phyloP scores from a whole-genome alignment of 2,113 vertebrate species.

The Actenoides hombroni region DNA sequence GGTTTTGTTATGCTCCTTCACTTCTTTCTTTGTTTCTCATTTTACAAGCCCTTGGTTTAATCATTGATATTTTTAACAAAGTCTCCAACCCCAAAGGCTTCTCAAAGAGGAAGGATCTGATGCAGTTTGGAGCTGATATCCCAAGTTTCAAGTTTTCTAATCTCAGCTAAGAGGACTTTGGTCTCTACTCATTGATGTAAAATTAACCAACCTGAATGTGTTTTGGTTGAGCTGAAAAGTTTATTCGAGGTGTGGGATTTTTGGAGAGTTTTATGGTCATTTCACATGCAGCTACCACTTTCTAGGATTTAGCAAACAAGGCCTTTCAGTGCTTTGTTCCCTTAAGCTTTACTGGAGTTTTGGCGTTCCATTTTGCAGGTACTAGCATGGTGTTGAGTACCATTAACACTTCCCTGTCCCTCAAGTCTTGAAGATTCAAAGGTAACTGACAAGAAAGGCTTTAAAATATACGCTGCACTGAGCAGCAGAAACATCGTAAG shows the following conservation, averaged over 20 bases:
- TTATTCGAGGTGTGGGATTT: neutral
- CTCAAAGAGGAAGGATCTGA: neutral
- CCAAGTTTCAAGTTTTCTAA: neutral
- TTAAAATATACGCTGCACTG: neutral
- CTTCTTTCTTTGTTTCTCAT: neutral
- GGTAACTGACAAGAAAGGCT: neutral
- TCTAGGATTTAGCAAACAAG: neutral
- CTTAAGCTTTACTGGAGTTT: neutral
- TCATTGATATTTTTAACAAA: neutral
- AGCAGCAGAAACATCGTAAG: neutral
- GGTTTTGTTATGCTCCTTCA: accelerated
- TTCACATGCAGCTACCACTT: neutral
- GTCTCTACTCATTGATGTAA: neutral
- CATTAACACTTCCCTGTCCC: neutral
- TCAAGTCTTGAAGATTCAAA: neutral
- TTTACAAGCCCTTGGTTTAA: neutral
- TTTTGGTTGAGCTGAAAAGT: neutral
- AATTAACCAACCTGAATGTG: neutral
- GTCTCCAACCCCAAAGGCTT: neutral
- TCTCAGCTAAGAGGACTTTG: neutral
- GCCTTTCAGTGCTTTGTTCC: neutral
- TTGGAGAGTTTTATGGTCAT: neutral
- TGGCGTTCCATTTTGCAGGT: neutral
- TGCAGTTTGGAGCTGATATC: neutral
- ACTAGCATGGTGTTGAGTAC: neutral